Conservation (phyloP, 1,140 invertebrate genomes). For the Drosophila lini region DNA sequence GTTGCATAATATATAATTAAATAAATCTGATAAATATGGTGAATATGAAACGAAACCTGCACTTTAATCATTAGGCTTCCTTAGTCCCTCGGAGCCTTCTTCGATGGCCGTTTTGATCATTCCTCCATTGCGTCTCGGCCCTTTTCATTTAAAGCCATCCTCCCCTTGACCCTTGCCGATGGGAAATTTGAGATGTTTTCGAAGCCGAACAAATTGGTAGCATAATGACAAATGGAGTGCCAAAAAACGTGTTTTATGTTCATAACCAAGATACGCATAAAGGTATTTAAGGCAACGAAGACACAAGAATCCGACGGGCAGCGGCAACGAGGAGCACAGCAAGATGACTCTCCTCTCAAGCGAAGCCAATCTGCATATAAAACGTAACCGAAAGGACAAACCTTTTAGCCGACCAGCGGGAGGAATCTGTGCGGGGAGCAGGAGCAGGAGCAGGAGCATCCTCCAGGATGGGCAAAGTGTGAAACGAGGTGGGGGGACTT, state of each 20-base stretch:
- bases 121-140: conserved; percentile 3
- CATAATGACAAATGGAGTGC: conserved; percentile 78
- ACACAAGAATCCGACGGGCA: conserved; percentile 31
- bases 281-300: conserved; percentile 50
- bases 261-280: conserved; percentile 39
- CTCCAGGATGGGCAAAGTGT: conserved; percentile 4
- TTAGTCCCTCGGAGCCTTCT: not conserved
- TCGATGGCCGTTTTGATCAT: conserved; percentile 30
- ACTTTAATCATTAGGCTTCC: conserved; percentile 13
- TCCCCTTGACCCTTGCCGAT: not conserved
- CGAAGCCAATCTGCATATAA: conserved; percentile 70
- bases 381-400: conserved; percentile 65
- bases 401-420: conserved; percentile 56
- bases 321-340: not conserved
- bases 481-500: conserved; percentile 6
- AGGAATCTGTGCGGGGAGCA: conserved; percentile 17
- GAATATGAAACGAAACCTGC: conserved; percentile 2
- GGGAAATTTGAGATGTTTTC: conserved; percentile 58
- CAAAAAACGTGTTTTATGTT: conserved; percentile 57
- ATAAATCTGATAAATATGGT: conserved; percentile 16
- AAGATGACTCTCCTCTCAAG: conserved; percentile 6
- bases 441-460: not conserved
- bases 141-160: conserved; percentile 12
- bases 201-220: conserved; percentile 61
- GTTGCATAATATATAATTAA: conserved; percentile 14